Percentiles rank a stretch among this genome's conserved stretches.
Conservation (phyloP, 2,113 vertebrate species). For the Nyctibius bracteatus region DNA sequence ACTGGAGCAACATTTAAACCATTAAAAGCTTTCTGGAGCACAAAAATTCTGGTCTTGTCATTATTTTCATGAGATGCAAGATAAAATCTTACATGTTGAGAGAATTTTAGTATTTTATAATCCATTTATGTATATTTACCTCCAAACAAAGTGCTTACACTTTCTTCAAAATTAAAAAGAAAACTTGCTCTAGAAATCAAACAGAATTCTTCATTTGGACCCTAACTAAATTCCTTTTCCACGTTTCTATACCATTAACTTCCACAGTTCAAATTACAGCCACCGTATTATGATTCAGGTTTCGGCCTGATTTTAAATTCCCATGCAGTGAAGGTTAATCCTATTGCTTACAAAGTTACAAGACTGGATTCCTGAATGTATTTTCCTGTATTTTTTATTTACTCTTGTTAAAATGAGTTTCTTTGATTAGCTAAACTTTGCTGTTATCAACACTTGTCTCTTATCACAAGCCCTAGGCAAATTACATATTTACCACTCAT, state of each 20-base stretch:
- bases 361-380: conserved; percentile 63
- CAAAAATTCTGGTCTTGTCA: conserved; percentile 28
- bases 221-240: neutral
- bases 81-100: neutral
- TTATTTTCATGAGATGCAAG: conserved; percentile 30
- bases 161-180: neutral
- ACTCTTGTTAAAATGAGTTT: conserved; percentile 67
- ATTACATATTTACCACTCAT: conserved; percentile 75
- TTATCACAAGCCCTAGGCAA: conserved; percentile 69
- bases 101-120: conserved; percentile 10
- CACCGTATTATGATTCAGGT: neutral
- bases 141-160: neutral
- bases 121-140: neutral
- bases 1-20: neutral
- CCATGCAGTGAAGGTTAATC: conserved; percentile 52
- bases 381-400: conserved; percentile 68
- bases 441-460: conserved; percentile 72
- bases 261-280: conserved; percentile 36
- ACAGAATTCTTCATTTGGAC: neutral
- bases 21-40: conserved; percentile 15
- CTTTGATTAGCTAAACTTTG: conserved; percentile 73
- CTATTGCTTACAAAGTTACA: conserved; percentile 50
- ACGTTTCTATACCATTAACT: conserved; percentile 31
- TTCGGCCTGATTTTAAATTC: conserved; percentile 15
- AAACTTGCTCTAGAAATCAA: neutral